Base-by-base conservation (phyloP, 2,888 invertebrate species). In the Lottia scabra region DNA sequence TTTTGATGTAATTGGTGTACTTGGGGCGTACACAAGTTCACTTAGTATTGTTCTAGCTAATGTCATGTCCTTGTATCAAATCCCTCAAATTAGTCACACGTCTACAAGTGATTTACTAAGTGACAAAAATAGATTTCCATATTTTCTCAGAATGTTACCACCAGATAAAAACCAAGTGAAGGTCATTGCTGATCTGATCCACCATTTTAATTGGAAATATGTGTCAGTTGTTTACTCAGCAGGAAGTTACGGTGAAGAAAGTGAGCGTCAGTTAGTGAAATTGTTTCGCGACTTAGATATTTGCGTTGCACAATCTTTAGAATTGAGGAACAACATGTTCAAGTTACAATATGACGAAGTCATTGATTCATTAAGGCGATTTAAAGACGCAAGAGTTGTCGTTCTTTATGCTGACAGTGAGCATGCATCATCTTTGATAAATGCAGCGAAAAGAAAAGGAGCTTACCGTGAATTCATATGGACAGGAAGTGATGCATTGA, bases 201-300 rank as follows among this genome's bases (percentile, higher is more conserved):
- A 70, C 2, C 78, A 83, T 71, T 87, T 87, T 74, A 93, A 94
- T 87, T 95, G 94, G 94, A 94, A 93, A 16, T 94, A 94, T 88
- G 93, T 95, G 66, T 93, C 94, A 65, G 93, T 93, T n/a, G 92
- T 94, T 68, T 93, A 94, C 88, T 94, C 94, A 1, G 93, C 94
- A 84, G 94, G 94, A 13, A 80, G 82, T 38, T 87, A 85, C 71
- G 87, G 87, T 1, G 76, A 80, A n/a, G 79, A 82, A 30, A 83
- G 84, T 5, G 78, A 83, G 23, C 79, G 81, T 62, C 70, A 73
- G 30, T 69, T 81, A 27, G 74, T 70, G n/a, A 68, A 70, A 0
- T 63, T 71, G 10, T 68, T 78, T 0, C 56, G 67, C 1, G 44
- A 73, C 2, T 65, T 73, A 19, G 78, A 77, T 10, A 75, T 84